phyloP scores from a whole-genome alignment of 2,113 vertebrate genomes.

The Larimichthys crocea region DNA sequence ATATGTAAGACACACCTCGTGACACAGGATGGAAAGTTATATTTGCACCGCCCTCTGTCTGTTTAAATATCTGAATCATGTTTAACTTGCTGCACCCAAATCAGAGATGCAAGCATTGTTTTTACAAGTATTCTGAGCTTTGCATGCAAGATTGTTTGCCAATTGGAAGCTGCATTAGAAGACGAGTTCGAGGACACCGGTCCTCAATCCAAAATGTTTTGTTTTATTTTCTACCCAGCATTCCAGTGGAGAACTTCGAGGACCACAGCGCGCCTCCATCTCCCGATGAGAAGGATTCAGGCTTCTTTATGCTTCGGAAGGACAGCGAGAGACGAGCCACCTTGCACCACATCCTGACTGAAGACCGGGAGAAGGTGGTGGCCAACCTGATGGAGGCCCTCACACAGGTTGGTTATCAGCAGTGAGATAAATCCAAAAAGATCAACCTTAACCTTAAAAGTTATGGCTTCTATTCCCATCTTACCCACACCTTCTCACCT shows the following conservation, averaged over 20 bases:
- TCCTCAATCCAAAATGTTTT: not conserved
- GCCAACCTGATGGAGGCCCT: slow-evolving; percentile 93
- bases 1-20: not conserved
- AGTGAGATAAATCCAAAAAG: not conserved
- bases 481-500: not conserved
- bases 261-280: slow-evolving; percentile 98
- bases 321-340: slow-evolving; percentile 97
- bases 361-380: slow-evolving; percentile 95
- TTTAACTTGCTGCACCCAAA: not conserved
- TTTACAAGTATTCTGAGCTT: not conserved
- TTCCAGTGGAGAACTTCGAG: slow-evolving; percentile 98
- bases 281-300: slow-evolving; percentile 96
- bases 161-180: not conserved
- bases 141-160: not conserved
- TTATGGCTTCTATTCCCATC: not conserved
- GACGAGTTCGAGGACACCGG: not conserved
- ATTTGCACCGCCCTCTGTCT: no score
- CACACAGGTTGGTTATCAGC: slow-evolving; percentile 85
- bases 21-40: no score
- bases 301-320: slow-evolving; percentile 97
- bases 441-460: not conserved
- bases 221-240: slow-evolving; percentile 79
- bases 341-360: slow-evolving; percentile 93
- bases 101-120: not conserved
- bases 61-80: no score